These are phyloP conservation scores for Axis porcinus DNA, from an alignment of 2,113 vertebrate genomes.

Conservation along the genomic window DNA sequence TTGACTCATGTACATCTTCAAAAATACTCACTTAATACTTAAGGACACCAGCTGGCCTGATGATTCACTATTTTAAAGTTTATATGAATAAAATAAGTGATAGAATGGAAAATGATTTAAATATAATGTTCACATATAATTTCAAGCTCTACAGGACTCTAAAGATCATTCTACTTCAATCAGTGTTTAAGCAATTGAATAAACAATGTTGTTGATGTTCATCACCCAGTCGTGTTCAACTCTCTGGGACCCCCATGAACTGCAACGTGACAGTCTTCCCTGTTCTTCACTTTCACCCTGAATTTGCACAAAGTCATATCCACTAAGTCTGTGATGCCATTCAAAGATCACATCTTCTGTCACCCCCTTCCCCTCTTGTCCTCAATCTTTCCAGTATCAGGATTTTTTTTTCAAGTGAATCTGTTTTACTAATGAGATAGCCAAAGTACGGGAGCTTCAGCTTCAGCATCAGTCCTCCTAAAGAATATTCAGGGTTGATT, in stretches of 20 bases:
- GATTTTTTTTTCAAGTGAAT: not conserved
- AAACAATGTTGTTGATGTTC: not conserved
- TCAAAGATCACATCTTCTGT: not conserved
- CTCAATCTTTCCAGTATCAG: not conserved
- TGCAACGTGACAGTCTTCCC: not conserved
- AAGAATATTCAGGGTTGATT: not conserved
- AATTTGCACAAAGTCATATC: not conserved
- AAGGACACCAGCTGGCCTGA: accelerated
- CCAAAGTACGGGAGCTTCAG: not conserved
- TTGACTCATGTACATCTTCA: not conserved
- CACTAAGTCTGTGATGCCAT: not conserved
- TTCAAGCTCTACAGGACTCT: not conserved
- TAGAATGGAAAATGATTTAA: not conserved
- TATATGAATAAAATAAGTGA: not conserved
- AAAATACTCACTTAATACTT: not conserved
- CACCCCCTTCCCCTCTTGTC: not conserved
- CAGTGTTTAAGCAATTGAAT: not conserved
- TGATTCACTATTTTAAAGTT: not conserved
- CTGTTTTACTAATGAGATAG: not conserved
- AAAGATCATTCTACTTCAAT: not conserved
- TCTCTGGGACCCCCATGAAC: not conserved
- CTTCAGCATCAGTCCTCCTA: not conserved
- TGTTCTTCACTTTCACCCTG: not conserved
- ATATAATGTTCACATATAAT: not conserved
- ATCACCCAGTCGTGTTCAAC: not conserved